Evolutionary conservation across 2,113 vertebrate species (phyloP), one percentile per base, ranked within the genome.

Genomic region (Spea multiplicata): DNA sequence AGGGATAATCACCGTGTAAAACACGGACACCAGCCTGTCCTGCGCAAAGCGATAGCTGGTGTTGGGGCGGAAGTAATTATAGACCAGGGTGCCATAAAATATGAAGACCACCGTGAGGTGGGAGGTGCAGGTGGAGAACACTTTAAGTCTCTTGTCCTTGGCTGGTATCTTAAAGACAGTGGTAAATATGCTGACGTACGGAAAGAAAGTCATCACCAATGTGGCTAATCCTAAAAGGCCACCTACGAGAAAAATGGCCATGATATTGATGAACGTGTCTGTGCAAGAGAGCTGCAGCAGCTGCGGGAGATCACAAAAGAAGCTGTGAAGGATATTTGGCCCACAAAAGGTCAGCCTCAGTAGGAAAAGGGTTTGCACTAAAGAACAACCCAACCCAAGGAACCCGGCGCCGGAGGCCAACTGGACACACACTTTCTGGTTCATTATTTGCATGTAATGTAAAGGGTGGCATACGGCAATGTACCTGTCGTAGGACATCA

Each of bases 1-100:
- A 8, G 88, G 83, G 0, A 86, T 71, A 49, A 90, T 69, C 44
- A 90, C 30, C 0, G 80, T 84, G 6, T 89, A 89, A 69, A 89
- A 88, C 9, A 88, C 9, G 0, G 87, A 82, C 4, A 55, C 55
- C 44, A 57, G 44, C 46, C 74, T 48, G 59, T 74, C 73, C 13
- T 50, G n/a, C 44, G 48, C 48, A 30, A 61, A 50, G 44, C 10
- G 46, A 57, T 9, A 67, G 14, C 64, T 52, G 8, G 65, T 16
- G 10, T 48, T 30, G n/a, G 64, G 59, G 17, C 73, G 49, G 9
- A 75, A 67, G 16, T 76, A 67, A 3, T 30, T 67, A 68, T 47
- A 76, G 13, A 76, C 44, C 30, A 45, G 13, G 3, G 75, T 76
- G 9, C 52, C 44, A 17, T 48, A 76, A 53, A 76, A 69, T 57